Percentiles rank a stretch among this genome's conserved stretches.
Evolutionary conservation across 1,140 invertebrate species (phyloP).

Genomic region (Aphelinus certus): DNA sequence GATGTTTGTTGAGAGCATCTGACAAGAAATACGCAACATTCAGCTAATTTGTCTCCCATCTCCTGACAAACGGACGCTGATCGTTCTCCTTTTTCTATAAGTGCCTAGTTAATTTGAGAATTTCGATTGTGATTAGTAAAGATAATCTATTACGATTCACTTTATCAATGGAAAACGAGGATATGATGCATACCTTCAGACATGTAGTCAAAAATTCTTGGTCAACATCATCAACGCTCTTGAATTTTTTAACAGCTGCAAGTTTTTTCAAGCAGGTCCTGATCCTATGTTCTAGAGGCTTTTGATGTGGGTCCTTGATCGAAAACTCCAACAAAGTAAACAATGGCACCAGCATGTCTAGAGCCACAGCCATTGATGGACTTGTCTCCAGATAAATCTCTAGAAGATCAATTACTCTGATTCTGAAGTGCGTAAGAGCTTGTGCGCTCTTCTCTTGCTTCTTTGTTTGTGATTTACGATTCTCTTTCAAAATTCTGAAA

Average conservation of each 20-base stretch:
- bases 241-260: constrained; percentile 71
- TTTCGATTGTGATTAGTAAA: no score
- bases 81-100: constrained; percentile 72
- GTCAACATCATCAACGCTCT: constrained; percentile 67
- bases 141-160: no score
- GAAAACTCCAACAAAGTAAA: constrained; percentile 74
- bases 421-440: constrained; percentile 74
- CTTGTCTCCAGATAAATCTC: constrained; percentile 76
- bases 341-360: constrained; percentile 75
- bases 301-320: constrained; percentile 74
- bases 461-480: constrained; percentile 68
- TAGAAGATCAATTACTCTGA: constrained; percentile 75
- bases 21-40: constrained; percentile 74
- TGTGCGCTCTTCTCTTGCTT: constrained; percentile 75
- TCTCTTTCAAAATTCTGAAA: constrained; percentile 74
- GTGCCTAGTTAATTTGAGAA: constrained; percentile 52
- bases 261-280: constrained; percentile 72
- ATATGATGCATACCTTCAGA: constrained; percentile 49
- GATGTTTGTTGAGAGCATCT: constrained; percentile 67
- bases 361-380: constrained; percentile 71
- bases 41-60: constrained; percentile 73
- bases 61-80: constrained; percentile 74
- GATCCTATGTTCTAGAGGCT: constrained; percentile 72
- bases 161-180: no score
- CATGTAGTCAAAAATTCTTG: constrained; percentile 68